phyloP scores from a whole-genome alignment of 2,888 invertebrate genomes.

The Clostera curtula region DNA sequence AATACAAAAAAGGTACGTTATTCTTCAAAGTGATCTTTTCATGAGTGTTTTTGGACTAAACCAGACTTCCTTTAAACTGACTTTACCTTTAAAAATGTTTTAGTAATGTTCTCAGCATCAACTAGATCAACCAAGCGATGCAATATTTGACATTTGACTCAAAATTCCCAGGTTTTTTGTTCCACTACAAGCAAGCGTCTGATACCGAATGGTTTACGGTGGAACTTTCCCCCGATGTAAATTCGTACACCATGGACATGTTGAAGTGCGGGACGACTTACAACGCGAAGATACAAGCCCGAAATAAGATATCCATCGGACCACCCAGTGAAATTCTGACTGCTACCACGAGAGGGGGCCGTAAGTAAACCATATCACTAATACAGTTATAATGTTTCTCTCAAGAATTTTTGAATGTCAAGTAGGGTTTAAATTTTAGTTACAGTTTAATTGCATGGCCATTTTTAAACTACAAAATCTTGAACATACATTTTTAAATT shows the following conservation, averaged over 20 bases:
- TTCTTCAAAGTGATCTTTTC: too few relatives aligned
- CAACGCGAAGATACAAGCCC: constrained; percentile 82
- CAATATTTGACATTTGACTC: background rate
- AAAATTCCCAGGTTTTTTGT: constrained; percentile 74
- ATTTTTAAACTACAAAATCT: background rate
- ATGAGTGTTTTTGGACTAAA: too few relatives aligned
- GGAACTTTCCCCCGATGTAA: constrained; percentile 83
- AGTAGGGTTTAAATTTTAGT: too few relatives aligned
- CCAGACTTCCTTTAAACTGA: too few relatives aligned
- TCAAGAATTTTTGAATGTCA: background rate
- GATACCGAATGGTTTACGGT: constrained; percentile 82
- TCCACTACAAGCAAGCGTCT: constrained; percentile 80
- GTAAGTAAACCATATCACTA: constrained; percentile 71
- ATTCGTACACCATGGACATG: constrained; percentile 80
- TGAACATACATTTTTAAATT: background rate
- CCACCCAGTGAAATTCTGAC: constrained; percentile 79
- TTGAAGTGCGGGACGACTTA: constrained; percentile 87
- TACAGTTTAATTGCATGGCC: too few relatives aligned
- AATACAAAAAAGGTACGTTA: too few relatives aligned
- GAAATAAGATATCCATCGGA: constrained; percentile 85
- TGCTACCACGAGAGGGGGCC: constrained; percentile 83
- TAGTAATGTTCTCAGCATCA: too few relatives aligned
- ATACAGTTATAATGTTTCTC: too few relatives aligned
- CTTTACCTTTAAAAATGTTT: too few relatives aligned
- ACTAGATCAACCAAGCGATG: too few relatives aligned